Conservation (phyloP, 1,140 invertebrate species). For the Drosophila simulans region DNA sequence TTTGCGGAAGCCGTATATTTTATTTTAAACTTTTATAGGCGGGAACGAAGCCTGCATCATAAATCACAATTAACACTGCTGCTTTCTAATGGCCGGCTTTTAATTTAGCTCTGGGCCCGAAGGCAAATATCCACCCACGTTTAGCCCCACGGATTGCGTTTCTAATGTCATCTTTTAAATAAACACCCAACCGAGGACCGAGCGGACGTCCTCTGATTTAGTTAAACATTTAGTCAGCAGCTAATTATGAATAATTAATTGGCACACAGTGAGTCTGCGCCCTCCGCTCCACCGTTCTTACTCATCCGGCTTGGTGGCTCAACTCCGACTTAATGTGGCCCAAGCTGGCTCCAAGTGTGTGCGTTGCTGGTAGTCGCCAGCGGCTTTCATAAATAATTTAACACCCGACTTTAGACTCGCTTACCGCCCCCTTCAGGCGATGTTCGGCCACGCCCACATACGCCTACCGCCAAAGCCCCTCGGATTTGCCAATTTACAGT, state of each 20-base stretch:
- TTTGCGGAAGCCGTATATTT: not conserved
- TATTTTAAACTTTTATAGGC: slow-evolving; percentile 19
- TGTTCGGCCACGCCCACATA: slow-evolving; percentile 1
- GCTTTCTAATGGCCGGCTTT: slow-evolving; percentile 54
- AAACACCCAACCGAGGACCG: slow-evolving; percentile 20
- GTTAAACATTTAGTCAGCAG: slow-evolving; percentile 70
- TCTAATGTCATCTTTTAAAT: slow-evolving; percentile 52
- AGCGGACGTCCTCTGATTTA: slow-evolving; percentile 58
- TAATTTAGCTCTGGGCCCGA: slow-evolving; percentile 44
- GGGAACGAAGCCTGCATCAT: slow-evolving; percentile 27
- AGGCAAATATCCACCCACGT: slow-evolving; percentile 34
- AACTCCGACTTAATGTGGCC: slow-evolving; percentile 42
- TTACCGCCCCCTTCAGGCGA: not conserved
- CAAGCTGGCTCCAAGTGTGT: slow-evolving; percentile 44
- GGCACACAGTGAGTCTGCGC: slow-evolving; percentile 30
- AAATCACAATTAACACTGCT: slow-evolving; percentile 63
- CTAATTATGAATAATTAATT: slow-evolving; percentile 79
- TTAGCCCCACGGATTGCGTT: slow-evolving; percentile 32
- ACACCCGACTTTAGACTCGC: slow-evolving; percentile 48
- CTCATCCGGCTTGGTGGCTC: slow-evolving; percentile 11
- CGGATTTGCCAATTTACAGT: slow-evolving; percentile 38
- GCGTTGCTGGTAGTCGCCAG: slow-evolving; percentile 33
- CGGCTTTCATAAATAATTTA: slow-evolving; percentile 63
- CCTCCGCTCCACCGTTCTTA: not conserved
- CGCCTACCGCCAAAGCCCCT: not conserved